Evolutionary conservation across 2,797 vertebrate species (phyloP).

Genomic region (Myioborus melanocephalus): DNA sequence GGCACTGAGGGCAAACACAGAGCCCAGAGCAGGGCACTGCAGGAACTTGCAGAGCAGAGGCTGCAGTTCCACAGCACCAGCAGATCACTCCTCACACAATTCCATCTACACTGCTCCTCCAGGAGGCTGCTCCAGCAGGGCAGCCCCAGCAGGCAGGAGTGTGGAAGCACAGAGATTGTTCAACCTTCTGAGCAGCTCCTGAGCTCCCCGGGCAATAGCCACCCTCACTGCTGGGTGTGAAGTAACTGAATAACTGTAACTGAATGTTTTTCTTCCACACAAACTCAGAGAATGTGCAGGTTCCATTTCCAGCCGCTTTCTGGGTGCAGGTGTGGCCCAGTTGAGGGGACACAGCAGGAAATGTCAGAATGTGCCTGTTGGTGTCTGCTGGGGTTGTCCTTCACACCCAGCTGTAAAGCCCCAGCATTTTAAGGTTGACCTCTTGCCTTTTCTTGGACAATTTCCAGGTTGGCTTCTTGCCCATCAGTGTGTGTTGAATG

Average conservation of each 20-base stretch:
- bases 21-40: not conserved
- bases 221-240: not conserved
- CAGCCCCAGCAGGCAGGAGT: not conserved
- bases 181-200: not conserved
- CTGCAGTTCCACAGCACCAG: not conserved
- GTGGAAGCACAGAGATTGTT: not conserved
- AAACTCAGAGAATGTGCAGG: not conserved
- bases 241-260: not conserved
- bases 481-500: not conserved
- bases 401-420: not conserved
- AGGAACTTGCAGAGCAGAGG: not conserved
- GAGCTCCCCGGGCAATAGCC: not conserved
- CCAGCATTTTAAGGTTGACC: not conserved
- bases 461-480: not conserved
- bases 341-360: not conserved
- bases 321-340: not conserved
- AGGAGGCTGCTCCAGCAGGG: not conserved
- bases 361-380: not conserved
- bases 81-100: not conserved
- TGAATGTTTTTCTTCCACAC: not conserved
- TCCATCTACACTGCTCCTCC: not conserved
- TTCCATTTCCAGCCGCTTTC: not conserved
- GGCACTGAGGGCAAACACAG: not conserved
- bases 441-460: not conserved
- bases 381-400: not conserved